phyloP scores from a whole-genome alignment of 2,888 invertebrate genomes.

The Malacosoma neustria region DNA sequence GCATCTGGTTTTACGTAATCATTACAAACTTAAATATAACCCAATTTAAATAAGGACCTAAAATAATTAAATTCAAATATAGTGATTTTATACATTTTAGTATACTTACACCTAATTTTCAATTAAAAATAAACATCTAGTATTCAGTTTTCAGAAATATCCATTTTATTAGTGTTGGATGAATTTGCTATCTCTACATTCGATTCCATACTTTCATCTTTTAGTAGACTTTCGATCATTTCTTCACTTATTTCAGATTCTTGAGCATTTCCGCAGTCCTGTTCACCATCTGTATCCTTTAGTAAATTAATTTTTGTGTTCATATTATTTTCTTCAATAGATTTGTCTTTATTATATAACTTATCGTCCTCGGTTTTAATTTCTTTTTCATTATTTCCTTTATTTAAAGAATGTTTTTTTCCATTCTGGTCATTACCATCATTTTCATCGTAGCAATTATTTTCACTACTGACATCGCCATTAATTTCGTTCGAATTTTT shows the following conservation, averaged over 20 bases:
- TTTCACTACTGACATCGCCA: constrained; percentile 2
- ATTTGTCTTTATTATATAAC: constrained; percentile 5
- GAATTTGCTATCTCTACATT: constrained; percentile 6
- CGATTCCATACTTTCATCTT: constrained; percentile 32
- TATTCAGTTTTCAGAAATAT: constrained; percentile 8
- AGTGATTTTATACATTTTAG: not conserved
- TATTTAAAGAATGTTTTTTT: constrained; percentile 5
- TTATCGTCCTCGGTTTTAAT: constrained; percentile 4
- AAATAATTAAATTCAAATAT: not conserved
- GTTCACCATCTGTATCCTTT: constrained; percentile 6
- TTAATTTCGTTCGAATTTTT: constrained; percentile 1
- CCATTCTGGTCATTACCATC: constrained; percentile 5
- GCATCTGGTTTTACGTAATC: no score
- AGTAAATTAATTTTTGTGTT: not conserved
- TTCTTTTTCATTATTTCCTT: constrained; percentile 5
- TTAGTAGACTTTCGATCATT: constrained; percentile 45
- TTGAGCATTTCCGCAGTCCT: constrained; percentile 26
- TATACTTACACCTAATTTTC: not conserved
- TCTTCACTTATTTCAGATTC: constrained; percentile 51
- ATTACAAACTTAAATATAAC: not conserved
- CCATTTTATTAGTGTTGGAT: constrained; percentile 3
- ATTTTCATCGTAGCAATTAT: constrained; percentile 4
- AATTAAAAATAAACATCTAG: not conserved
- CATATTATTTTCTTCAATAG: constrained; percentile 2
- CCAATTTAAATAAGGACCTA: not conserved